phyloP scores from a whole-genome alignment of 2,797 vertebrate genomes.

The Lacerta viridis region DNA sequence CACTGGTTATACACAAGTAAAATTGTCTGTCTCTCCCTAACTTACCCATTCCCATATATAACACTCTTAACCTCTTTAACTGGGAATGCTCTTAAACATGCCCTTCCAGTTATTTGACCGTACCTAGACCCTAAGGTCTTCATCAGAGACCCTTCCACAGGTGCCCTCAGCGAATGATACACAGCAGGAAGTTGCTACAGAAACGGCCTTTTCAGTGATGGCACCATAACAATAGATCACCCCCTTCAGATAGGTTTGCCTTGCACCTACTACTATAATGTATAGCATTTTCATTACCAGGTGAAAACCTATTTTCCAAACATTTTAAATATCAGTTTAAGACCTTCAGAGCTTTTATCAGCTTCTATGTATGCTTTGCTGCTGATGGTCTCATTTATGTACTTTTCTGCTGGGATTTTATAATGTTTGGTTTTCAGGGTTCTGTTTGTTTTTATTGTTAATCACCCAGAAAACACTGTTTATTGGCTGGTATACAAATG shows the following conservation, averaged over 20 bases:
- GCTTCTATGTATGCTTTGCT: neutral
- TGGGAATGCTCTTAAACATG: neutral
- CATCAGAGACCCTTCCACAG: neutral
- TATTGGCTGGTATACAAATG: too few species aligned
- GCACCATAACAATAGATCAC: too few species aligned
- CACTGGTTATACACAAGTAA: neutral
- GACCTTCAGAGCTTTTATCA: neutral
- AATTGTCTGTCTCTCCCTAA: neutral
- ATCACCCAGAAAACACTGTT: too few species aligned
- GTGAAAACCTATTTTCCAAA: neutral
- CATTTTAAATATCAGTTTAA: neutral
- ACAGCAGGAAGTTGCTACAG: too few species aligned
- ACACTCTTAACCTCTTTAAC: neutral
- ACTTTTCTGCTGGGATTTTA: too few species aligned
- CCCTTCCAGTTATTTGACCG: neutral
- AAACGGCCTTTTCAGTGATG: too few species aligned
- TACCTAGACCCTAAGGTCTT: neutral
- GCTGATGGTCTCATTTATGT: neutral
- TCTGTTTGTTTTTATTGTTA: too few species aligned
- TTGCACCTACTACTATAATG: too few species aligned
- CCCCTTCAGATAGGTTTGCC: too few species aligned
- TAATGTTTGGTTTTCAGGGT: too few species aligned
- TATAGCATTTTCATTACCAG: too few species aligned
- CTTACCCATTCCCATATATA: neutral
- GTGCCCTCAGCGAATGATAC: too few species aligned